Evolutionary conservation across 2,797 vertebrate genomes (phyloP).

Genomic region (Sitta carolinensis): DNA sequence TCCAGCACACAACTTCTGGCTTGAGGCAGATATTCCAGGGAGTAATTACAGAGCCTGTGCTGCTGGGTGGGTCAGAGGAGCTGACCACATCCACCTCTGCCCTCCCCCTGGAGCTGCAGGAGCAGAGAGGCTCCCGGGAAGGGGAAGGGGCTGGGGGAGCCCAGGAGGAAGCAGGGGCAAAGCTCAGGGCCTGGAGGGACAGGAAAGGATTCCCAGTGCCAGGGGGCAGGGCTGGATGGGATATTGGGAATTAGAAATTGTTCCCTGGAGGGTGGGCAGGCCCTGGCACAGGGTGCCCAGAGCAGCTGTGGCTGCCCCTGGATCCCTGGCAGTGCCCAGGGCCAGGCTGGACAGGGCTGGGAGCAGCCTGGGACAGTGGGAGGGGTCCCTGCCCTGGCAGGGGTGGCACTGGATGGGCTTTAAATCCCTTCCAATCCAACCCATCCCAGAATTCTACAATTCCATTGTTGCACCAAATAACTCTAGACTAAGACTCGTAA

Average conservation of each 20-base stretch:
- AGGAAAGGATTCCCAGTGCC: neutral
- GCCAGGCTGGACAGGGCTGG: accelerated
- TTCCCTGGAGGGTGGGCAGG: accelerated
- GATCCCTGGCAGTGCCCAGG: neutral
- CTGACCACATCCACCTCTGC: neutral
- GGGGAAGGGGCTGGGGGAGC: neutral
- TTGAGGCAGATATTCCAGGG: neutral
- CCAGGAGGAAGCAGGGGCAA: neutral
- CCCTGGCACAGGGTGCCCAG: neutral
- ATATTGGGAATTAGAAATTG: neutral
- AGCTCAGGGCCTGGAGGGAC: neutral
- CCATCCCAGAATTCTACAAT: neutral
- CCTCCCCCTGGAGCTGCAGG: neutral
- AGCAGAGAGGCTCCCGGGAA: neutral
- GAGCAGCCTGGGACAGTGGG: accelerated
- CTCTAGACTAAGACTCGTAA: accelerated
- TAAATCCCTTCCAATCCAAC: neutral
- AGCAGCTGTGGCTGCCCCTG: neutral
- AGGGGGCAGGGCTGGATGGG: neutral
- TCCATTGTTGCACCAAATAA: neutral
- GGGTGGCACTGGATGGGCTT: accelerated
- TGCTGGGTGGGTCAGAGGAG: neutral
- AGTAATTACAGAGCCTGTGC: neutral
- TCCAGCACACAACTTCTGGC: neutral
- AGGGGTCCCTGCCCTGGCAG: neutral